phyloP scores from a whole-genome alignment of 2,888 invertebrate genomes.

The Hydrotaea diabolus region DNA sequence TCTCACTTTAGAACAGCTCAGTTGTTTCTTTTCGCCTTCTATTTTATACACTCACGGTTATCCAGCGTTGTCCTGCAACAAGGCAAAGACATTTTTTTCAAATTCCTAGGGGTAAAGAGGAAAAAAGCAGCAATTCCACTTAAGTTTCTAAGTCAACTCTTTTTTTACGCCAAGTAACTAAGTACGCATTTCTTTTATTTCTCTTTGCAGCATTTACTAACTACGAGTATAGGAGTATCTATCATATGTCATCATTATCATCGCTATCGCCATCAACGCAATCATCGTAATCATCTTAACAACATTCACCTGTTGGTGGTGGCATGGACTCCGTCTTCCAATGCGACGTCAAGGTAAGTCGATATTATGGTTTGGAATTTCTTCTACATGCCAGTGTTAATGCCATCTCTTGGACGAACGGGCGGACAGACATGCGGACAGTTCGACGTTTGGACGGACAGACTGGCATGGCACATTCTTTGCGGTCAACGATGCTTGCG shows the following conservation, averaged over 20 bases:
- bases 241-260: constrained; percentile 27
- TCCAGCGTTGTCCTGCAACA: too few species aligned
- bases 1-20: too few species aligned
- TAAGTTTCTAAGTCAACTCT: too few species aligned
- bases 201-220: background rate
- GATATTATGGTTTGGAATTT: constrained; percentile 63
- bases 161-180: background rate
- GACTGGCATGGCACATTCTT: constrained; percentile 35
- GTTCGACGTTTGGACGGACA: too few species aligned
- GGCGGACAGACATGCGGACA: background rate
- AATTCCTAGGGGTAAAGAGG: too few species aligned
- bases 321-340: constrained; percentile 16
- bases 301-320: constrained; percentile 40
- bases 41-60: too few species aligned
- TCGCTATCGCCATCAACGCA: background rate
- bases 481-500: constrained; percentile 62
- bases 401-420: background rate
- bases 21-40: too few species aligned
- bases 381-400: constrained; percentile 35
- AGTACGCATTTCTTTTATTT: background rate
- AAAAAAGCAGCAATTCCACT: too few species aligned
- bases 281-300: constrained; percentile 14
- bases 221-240: background rate
- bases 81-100: too few species aligned
- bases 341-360: constrained; percentile 59